Evolutionary conservation across 2,888 invertebrate species (phyloP).

Genomic region (Caenorhabditis doughertyi): DNA sequence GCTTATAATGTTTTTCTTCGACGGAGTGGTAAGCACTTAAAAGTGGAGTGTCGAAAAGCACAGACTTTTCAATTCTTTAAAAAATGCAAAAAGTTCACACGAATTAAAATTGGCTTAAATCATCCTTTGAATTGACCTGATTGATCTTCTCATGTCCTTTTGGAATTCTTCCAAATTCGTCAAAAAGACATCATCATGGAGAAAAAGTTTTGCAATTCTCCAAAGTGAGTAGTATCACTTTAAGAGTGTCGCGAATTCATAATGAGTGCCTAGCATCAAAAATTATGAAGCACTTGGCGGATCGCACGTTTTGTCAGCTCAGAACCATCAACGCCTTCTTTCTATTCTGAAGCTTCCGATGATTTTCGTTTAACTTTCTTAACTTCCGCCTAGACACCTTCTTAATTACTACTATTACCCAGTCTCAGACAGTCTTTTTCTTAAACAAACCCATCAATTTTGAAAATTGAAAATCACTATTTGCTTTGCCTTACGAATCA

Average conservation of each 20-base stretch:
- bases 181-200: conserved; percentile 10
- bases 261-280: conserved; percentile 41
- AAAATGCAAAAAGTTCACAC: neutral
- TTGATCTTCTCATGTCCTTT: neutral
- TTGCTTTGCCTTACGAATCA: neutral
- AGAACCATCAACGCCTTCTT: neutral
- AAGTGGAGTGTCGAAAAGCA: neutral
- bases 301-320: conserved; percentile 49
- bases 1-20: neutral
- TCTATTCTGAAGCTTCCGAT: neutral
- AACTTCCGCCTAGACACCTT: conserved; percentile 7
- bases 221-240: conserved; percentile 10
- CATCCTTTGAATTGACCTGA: conserved; percentile 3
- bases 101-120: neutral
- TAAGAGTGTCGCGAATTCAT: conserved; percentile 30
- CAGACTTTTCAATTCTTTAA: neutral
- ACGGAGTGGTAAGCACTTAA: neutral
- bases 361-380: conserved; percentile 19
- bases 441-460: neutral
- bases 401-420: too few species aligned
- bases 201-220: neutral
- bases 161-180: neutral
- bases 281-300: conserved; percentile 50
- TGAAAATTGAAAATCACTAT: neutral
- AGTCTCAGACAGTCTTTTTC: too few species aligned